Conservation (phyloP, 2,888 invertebrate species). For the Cosmorhoe ocellata region DNA sequence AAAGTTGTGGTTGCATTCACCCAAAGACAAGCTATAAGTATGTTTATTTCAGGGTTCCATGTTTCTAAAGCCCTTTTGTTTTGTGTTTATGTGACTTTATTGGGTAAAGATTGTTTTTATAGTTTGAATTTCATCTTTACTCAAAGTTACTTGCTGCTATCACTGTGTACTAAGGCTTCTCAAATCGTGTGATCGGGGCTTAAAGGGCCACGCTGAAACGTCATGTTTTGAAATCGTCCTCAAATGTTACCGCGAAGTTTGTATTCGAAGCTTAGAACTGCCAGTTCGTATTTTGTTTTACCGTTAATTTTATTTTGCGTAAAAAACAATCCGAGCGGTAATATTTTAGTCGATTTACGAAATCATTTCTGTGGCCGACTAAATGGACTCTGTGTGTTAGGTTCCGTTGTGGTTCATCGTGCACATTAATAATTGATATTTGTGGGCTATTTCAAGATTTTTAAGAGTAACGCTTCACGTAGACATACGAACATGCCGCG, state of each 20-base stretch:
- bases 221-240: conserved; percentile 44
- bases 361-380: conserved; percentile 31
- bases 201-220: conserved; percentile 48
- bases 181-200: conserved; percentile 53
- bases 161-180: conserved; percentile 33
- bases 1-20: conserved; percentile 16
- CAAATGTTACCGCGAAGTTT: conserved; percentile 30
- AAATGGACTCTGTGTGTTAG: conserved; percentile 30
- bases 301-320: conserved; percentile 19
- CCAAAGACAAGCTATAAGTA: conserved; percentile 9
- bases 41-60: conserved; percentile 11
- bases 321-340: conserved; percentile 14
- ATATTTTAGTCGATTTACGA: conserved; percentile 33
- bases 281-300: conserved; percentile 21
- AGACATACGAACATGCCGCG: conserved; percentile 12
- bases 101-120: conserved; percentile 29
- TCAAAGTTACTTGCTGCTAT: conserved; percentile 7
- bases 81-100: conserved; percentile 15
- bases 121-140: conserved; percentile 10
- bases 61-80: conserved; percentile 18
- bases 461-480: conserved; percentile 25
- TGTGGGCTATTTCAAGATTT: conserved; percentile 17
- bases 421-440: conserved; percentile 27
- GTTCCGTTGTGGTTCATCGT: conserved; percentile 30
- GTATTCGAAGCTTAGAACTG: conserved; percentile 19